A percentile compares a stretch with the other conserved stretches of the same genome.
Evolutionary conservation across 2,797 vertebrate species (phyloP).

Genomic region (Xerus rutilus): DNA sequence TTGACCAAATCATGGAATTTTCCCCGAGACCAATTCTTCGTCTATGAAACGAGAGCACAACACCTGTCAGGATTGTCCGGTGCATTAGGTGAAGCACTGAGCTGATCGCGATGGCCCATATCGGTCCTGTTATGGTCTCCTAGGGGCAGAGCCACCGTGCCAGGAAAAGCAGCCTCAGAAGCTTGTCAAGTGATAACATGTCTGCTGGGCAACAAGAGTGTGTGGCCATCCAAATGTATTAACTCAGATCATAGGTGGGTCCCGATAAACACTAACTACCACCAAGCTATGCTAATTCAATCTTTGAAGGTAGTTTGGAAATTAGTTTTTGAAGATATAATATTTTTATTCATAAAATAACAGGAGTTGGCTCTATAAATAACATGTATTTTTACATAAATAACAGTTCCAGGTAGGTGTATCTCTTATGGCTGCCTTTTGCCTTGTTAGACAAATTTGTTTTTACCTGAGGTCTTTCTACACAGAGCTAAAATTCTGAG

Average conservation of each 20-base stretch:
- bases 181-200: neutral
- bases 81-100: neutral
- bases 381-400: slow-evolving; percentile 37
- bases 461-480: slow-evolving; percentile 35
- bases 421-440: neutral
- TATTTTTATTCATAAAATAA: neutral
- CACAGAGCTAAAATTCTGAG: neutral
- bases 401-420: neutral
- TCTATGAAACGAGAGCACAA: neutral
- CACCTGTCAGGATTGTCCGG: neutral
- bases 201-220: neutral
- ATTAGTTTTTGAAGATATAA: neutral
- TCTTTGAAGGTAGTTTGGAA: neutral
- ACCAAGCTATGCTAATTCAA: neutral
- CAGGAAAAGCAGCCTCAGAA: neutral
- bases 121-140: neutral
- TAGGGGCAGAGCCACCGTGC: neutral
- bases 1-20: neutral
- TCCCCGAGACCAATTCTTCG: neutral
- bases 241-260: neutral
- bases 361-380: slow-evolving; percentile 38
- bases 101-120: rapidly evolving
- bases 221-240: neutral
- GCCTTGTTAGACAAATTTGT: neutral
- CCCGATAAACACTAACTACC: neutral